Base-by-base conservation (phyloP, 1,140 invertebrate genomes). In the Adoxophyes honmai region DNA sequence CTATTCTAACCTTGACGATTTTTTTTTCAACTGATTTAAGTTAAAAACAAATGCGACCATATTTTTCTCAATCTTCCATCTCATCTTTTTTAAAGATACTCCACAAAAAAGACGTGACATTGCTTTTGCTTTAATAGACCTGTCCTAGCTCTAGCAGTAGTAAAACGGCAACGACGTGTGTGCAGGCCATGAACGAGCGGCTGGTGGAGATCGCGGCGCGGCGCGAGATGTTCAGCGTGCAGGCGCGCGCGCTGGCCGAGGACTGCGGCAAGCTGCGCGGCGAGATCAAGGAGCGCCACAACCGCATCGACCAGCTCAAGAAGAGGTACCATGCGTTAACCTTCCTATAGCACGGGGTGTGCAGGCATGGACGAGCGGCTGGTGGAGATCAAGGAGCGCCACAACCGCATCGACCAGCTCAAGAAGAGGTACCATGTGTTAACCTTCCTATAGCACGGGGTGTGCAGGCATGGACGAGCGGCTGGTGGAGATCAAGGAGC, bases 131-230 rank as follows among this genome's bases (percentile, higher is more conserved):
- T n/a, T n/a, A n/a, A n/a, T n/a, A n/a, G n/a, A n/a, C n/a, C n/a
- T n/a, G n/a, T n/a, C n/a, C n/a, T n/a, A n/a, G n/a, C n/a, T n/a
- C n/a, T n/a, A n/a, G n/a, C n/a, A n/a, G n/a, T n/a, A n/a, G n/a
- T n/a, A n/a, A n/a, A n/a, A n/a, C n/a, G n/a, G n/a, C n/a, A n/a
- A n/a, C n/a, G n/a, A n/a, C n/a, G n/a, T n/a, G n/a, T n/a, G n/a
- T n/a, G 9, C 38, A 90, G 93, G 91, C 91, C 0, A 91, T 94
- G 89, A 90, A 90, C 75, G 93, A 94, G 75, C 84, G 93, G 6
- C 81, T 90, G 57, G 72, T 91, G 0, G 93, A 94, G 67, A 92
- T 94, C 35, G 77, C 87, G 13, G 89, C 89, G 1, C 90, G 92
- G 3, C 92, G 90, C 60, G 91, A 92, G 55, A 88, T 93, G 55